phyloP scores from a whole-genome alignment of 2,113 vertebrate genomes.

The Ceyx melanurus region DNA sequence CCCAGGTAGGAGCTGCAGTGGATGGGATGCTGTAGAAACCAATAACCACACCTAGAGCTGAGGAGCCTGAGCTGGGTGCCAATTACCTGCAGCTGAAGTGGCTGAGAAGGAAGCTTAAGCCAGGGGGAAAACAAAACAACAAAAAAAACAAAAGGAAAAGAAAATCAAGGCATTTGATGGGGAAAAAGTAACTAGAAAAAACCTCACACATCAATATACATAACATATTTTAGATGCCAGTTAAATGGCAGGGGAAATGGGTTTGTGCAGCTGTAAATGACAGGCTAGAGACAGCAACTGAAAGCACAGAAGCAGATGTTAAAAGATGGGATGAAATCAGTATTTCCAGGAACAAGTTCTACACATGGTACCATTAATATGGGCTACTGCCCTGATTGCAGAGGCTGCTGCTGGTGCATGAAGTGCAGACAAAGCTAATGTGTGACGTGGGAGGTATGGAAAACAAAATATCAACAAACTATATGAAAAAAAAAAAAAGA shows the following conservation, averaged over 20 bases:
- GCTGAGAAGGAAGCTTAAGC: background rate
- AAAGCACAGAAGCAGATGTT: slow-evolving; percentile 59
- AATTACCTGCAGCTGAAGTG: background rate
- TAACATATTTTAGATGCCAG: slow-evolving; percentile 60
- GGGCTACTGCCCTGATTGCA: slow-evolving; percentile 35
- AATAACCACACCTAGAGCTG: background rate
- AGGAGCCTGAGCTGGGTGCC: background rate
- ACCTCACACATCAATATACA: background rate
- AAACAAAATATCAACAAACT: background rate
- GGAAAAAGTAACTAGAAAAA: background rate
- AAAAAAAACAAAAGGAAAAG: no score
- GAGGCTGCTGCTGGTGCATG: background rate
- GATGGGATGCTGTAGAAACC: background rate
- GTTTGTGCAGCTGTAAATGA: slow-evolving; percentile 41
- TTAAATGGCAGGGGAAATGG: slow-evolving; percentile 65
- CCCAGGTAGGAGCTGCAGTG: slow-evolving; percentile 39
- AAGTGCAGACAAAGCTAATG: background rate
- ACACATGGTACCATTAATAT: background rate
- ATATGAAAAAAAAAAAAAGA: background rate
- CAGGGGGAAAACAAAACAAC: background rate
- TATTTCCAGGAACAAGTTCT: slow-evolving; percentile 33
- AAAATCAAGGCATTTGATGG: background rate
- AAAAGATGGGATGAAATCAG: background rate
- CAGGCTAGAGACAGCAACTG: slow-evolving; percentile 20
- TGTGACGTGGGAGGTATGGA: background rate